Evolutionary conservation across 2,888 invertebrate species (phyloP).

Genomic region (Choristoneura rosaceana): DNA sequence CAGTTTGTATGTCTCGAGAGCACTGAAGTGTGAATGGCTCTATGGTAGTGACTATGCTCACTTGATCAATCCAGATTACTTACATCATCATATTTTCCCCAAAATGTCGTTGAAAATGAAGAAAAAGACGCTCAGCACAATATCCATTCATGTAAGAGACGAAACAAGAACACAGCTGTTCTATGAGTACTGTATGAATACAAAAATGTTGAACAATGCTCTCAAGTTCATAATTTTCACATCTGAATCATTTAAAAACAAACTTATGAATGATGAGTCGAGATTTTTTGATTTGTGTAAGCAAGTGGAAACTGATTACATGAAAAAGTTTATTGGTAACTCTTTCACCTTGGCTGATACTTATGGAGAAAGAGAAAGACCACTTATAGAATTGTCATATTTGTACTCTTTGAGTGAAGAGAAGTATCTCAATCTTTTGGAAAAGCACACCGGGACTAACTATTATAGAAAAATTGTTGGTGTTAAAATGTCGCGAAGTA

Average conservation of each 20-base stretch:
- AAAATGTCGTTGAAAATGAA: too few species aligned
- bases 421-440: conserved; percentile 61
- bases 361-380: conserved; percentile 28
- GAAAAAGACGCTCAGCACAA: conserved; percentile 52
- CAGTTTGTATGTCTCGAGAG: too few species aligned
- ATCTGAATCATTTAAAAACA: conserved; percentile 59
- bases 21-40: too few species aligned
- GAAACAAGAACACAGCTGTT: conserved; percentile 56
- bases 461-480: background rate
- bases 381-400: conserved; percentile 45
- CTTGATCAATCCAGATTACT: too few species aligned
- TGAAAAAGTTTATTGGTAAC: conserved; percentile 55
- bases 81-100: too few species aligned
- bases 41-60: too few species aligned
- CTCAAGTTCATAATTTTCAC: conserved; percentile 61
- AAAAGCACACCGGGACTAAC: conserved; percentile 47
- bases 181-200: conserved; percentile 58
- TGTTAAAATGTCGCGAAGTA: conserved; percentile 6
- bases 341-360: conserved; percentile 55
- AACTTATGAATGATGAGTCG: conserved; percentile 46
- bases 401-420: conserved; percentile 54
- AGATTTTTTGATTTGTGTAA: conserved; percentile 13
- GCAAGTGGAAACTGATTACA: conserved; percentile 37
- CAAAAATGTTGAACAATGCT: conserved; percentile 52
- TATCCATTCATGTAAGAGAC: conserved; percentile 55